Conservation (phyloP, 2,888 invertebrate genomes). For the Argyresthia goedartella region DNA sequence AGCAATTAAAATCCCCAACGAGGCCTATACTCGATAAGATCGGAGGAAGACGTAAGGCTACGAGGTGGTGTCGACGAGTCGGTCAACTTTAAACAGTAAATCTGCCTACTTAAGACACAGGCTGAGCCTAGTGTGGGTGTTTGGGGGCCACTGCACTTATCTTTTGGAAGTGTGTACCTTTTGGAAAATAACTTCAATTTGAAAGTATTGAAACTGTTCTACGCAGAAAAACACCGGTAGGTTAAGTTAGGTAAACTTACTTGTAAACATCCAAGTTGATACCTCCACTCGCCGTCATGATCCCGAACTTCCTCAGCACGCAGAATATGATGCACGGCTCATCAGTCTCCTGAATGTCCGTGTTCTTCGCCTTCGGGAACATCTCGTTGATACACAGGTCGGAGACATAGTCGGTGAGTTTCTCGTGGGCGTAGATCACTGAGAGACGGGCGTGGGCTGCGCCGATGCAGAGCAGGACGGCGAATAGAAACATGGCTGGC, state of each 20-base stretch:
- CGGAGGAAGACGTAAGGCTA: no score
- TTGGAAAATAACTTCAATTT: not conserved
- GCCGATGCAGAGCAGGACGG: slow-evolving; percentile 20
- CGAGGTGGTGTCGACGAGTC: no score
- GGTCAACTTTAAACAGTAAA: no score
- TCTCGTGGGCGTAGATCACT: slow-evolving; percentile 60
- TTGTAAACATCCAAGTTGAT: slow-evolving; percentile 52
- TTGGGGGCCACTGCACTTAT: no score
- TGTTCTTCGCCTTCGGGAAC: slow-evolving; percentile 39
- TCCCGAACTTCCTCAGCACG: slow-evolving; percentile 52
- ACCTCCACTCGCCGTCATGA: slow-evolving; percentile 41
- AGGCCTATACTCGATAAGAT: no score
- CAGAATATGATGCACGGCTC: slow-evolving; percentile 58
- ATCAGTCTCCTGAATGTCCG: slow-evolving; percentile 50
- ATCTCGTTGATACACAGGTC: slow-evolving; percentile 50
- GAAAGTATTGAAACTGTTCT: no score
- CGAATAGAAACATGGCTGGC: slow-evolving; percentile 7
- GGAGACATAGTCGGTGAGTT: slow-evolving; percentile 40
- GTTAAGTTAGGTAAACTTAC: slow-evolving; percentile 19
- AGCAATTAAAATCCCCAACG: no score
- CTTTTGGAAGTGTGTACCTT: no score
- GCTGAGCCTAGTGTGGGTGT: no score
- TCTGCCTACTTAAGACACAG: no score
- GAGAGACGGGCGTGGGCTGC: slow-evolving; percentile 35
- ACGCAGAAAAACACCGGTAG: no score